Conservation (phyloP, 2,113 vertebrate species). For the Phalacrocorax brasilianus region DNA sequence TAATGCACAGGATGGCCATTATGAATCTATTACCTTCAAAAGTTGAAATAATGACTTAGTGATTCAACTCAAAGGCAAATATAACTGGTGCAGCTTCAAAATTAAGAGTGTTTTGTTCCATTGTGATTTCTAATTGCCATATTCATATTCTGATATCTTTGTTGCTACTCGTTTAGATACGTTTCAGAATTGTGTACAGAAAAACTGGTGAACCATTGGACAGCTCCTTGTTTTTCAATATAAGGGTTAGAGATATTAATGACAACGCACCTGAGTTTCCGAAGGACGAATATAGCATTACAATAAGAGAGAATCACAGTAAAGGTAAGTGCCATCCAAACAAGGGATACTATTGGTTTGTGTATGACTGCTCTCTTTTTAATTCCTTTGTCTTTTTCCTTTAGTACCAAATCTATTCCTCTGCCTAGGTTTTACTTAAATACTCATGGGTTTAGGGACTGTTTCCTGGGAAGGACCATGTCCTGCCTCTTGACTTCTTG, state of each 20-base stretch:
- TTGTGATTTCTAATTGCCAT: neutral
- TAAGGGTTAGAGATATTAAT: constrained; percentile 79
- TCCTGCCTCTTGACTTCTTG: neutral
- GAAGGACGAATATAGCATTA: neutral
- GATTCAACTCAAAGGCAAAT: neutral
- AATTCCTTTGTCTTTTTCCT: neutral
- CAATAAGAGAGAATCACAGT: constrained; percentile 63
- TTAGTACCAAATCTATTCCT: neutral
- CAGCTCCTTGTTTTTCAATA: constrained; percentile 74
- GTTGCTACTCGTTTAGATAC: constrained; percentile 62
- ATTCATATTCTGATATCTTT: neutral
- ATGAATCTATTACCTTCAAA: neutral
- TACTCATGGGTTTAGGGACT: neutral
- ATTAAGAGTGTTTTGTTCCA: neutral
- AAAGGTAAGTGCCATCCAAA: neutral
- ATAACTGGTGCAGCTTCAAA: neutral
- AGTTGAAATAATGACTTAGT: neutral
- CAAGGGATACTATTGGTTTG: neutral
- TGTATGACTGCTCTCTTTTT: neutral
- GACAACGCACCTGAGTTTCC: constrained; percentile 78
- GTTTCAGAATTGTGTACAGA: constrained; percentile 65
- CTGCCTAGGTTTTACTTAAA: neutral
- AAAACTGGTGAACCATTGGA: neutral
- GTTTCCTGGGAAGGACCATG: neutral
- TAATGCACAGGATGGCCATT: neutral